phyloP scores from a whole-genome alignment of 2,888 invertebrate species.

The Aleiodes testaceus region DNA sequence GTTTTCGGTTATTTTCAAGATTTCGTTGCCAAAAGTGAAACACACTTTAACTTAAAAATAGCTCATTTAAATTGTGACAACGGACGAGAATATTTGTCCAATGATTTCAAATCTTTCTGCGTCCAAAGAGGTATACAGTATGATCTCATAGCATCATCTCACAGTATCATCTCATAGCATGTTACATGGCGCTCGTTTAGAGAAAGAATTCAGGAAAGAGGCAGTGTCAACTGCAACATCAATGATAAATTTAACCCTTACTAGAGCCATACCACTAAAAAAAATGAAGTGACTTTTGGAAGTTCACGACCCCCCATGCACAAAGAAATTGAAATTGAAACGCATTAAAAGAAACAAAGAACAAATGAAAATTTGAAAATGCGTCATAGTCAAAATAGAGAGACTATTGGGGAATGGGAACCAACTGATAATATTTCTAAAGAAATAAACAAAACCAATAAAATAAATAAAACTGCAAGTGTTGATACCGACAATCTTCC shows the following conservation, averaged over 20 bases:
- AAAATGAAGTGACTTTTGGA: conserved; percentile 35
- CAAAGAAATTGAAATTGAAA: conserved; percentile 7
- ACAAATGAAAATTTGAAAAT: neutral
- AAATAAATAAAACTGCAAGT: conserved; percentile 12
- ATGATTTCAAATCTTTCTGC: conserved; percentile 37
- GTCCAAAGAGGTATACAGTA: conserved; percentile 26
- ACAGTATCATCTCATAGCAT: conserved; percentile 41
- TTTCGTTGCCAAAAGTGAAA: conserved; percentile 45
- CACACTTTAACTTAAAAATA: conserved; percentile 46
- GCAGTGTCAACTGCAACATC: conserved; percentile 44
- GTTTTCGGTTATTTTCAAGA: conserved; percentile 44
- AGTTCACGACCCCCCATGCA: conserved; percentile 13
- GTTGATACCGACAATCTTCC: neutral
- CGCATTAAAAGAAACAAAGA: neutral
- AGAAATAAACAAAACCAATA: neutral
- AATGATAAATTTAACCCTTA: conserved; percentile 35
- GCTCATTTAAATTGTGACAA: conserved; percentile 44
- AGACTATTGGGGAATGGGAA: neutral
- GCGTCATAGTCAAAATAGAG: neutral
- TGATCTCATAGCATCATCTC: conserved; percentile 27
- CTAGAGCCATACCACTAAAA: neutral
- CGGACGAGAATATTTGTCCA: conserved; percentile 34
- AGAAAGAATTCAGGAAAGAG: conserved; percentile 1
- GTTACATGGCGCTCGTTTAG: neutral
- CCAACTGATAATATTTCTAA: conserved; percentile 15